Evolutionary conservation across 2,797 vertebrate species (phyloP).

Genomic region (Macropodus opercularis): DNA sequence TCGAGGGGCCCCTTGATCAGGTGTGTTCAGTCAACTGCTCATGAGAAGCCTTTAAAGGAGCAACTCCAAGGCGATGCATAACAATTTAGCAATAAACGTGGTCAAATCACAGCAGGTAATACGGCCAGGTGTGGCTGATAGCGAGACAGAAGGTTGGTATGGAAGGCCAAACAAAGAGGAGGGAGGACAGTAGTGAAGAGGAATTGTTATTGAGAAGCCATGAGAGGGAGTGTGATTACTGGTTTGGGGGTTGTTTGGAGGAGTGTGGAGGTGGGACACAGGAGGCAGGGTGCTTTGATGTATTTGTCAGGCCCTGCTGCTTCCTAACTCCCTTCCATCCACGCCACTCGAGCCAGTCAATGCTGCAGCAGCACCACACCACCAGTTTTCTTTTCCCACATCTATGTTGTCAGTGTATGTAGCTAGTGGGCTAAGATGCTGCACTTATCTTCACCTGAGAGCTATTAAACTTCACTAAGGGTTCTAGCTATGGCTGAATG

Average conservation of each 20-base stretch:
- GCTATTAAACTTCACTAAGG: conserved; percentile 4
- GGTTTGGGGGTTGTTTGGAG: conserved; percentile 40
- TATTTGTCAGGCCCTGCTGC: conserved; percentile 41
- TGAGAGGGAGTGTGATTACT: conserved; percentile 32
- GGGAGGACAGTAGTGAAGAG: conserved; percentile 6
- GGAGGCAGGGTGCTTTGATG: conserved; percentile 41
- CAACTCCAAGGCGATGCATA: neutral
- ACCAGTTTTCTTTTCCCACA: neutral
- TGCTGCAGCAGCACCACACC: neutral
- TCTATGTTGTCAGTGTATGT: conserved; percentile 12
- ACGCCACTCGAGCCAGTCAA: conserved; percentile 46
- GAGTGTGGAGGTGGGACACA: conserved; percentile 19
- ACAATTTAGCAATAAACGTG: neutral
- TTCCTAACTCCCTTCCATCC: conserved; percentile 28
- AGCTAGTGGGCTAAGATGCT: conserved; percentile 5
- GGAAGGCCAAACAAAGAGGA: neutral
- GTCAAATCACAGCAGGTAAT: neutral
- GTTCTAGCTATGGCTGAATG: no score
- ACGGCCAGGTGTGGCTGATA: neutral
- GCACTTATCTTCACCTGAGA: neutral
- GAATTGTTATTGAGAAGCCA: conserved; percentile 32
- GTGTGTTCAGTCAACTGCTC: no score
- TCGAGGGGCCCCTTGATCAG: no score
- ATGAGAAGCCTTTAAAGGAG: neutral
- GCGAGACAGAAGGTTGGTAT: conserved; percentile 4